Base-by-base conservation (phyloP, 1,140 invertebrate species). In the Hypsibius dujardini region DNA sequence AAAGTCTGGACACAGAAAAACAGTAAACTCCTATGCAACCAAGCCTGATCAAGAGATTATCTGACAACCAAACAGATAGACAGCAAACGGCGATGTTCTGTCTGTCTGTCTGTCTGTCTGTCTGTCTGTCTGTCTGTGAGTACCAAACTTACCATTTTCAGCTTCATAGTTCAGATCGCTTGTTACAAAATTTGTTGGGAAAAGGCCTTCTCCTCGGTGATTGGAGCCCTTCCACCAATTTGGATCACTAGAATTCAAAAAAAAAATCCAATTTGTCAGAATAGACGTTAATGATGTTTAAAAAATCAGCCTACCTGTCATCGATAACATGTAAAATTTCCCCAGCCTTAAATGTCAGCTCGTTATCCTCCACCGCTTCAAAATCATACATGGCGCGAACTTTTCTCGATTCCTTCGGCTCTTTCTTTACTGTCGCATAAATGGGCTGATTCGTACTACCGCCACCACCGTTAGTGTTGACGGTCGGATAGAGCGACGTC, bases 201-300 rank as follows among this genome's bases (percentile, higher is more conserved):
- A 98, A 15, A 98, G 81, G 1, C 95, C 95, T 80, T 95, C 90
- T 67, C 92, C 90, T 77, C 88, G 84, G 76, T 90, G 87, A 82
- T 91, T 95, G 76, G 85, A 87, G 1, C 95, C 95, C 81, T 95
- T 94, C 95, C 95, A 98, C 95, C 95, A 98, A 82, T 98, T 98
- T 15, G 87, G 86, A 84, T 98, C 93, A 74, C 88, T 90, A 77
- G 87, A 78, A 76, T 74, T 72, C 28, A 40, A 46, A 28, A 1
- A 69, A 62, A 47, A 69, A 74, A 0, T 75, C 45, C 40, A 15
- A 2, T 46, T 14, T 46, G 45, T 45, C 70, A 74, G 71, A n/a
- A 71, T 28, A 60, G 7, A 45, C 42, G 56, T 12, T 67, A 70
- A 42, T 59, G 28, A 28, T 28, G 28, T 28, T 75, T 70, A 71